Evolutionary conservation across 1,140 invertebrate genomes (phyloP), one percentile per base, ranked within the genome.

Genomic region (Episyrphus balteatus): DNA sequence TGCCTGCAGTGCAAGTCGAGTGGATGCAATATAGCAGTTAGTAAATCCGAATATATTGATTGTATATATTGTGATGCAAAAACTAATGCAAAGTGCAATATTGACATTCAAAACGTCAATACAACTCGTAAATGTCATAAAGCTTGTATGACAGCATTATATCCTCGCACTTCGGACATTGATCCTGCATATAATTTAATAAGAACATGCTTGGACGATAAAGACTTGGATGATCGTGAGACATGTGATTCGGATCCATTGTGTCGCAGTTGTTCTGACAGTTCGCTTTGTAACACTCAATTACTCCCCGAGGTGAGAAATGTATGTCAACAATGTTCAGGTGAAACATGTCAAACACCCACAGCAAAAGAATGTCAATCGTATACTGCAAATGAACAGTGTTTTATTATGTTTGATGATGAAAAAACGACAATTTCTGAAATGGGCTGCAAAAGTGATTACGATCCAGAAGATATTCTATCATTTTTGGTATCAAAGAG

Each of bases 131-230:
- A 38, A 7, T 66, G 62, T 34, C 39, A 63, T 2, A 46, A 57
- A 32, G 41, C 55, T n/a, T 66, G 62, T 18, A 53, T 66, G 26
- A 66, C 62, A 1, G 57, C 62, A 1, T 48, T 66, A 1, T 66
- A 66, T 51, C 32, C 59, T 0, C 55, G 53, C 7, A 58, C 51
- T 12, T 44, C 13, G 7, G 62, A 66, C 14, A 39, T 5, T 12
- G 44, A 44, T 6, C 34, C 60, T 1, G 55, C 59, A 0, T 21
- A 52, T 43, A 62, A 66, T 12, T 13, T 66, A 10, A 52, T 58
- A 15, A 50, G 62, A 12, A 56, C 41, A 13, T 66, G 62, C n/a
- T 15, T 56, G 12, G 59, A 65, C 30, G 62, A 66, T 33, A 46
- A 61, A 41, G 55, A 61, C 10, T 19, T 39, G 9, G 60, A 65